Base-by-base conservation (phyloP, 1,140 invertebrate genomes). In the Belonocnema kinseyi region DNA sequence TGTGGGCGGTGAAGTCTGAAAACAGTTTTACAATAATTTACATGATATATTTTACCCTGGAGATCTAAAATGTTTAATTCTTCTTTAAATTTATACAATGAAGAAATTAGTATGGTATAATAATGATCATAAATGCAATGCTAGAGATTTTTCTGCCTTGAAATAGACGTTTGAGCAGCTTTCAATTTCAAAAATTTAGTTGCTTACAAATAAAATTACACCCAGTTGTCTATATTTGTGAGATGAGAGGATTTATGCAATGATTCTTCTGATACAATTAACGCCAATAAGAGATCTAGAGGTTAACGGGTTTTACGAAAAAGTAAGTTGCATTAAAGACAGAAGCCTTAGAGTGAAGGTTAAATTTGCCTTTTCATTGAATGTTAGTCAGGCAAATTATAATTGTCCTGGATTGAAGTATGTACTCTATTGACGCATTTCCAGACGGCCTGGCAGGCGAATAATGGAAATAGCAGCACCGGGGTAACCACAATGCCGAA, bases 381-480 rank as follows among this genome's bases (percentile, higher is more conserved):
- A 61, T 61, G 14, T 14, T 66, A 33, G 61, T 66, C 16, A 66
- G 12, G 61, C 26, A 66, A 66, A 66, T 66, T 66, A 33, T 33
- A 10, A 40, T 66, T 66, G 26, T 16, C 3, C 14, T 26, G 16
- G 14, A 40, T 26, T 66, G 1, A 14, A 66, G 10, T 50, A 14
- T 50, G 13, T 46, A 52, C 46, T 54, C 14, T 46, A 50, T 74
- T 54, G 17, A 75, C 52, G 71, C 76, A 14, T 72, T 19, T 56
- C 76, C 70, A 91, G 89, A 84, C 85, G 80, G 81, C 83, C 84
- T 91, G 90, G 89, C 84, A 90, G 77, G 75, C 83, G 21, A 91
- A 90, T 52, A 91, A 91, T 90, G 89, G 86, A 80, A 82, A 85
- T 72, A 79, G 73, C 79, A 85, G 82, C 82, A 80, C 86, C 91